Evolutionary conservation across 1,140 invertebrate species (phyloP).

Genomic region (Drosophila nikananu): DNA sequence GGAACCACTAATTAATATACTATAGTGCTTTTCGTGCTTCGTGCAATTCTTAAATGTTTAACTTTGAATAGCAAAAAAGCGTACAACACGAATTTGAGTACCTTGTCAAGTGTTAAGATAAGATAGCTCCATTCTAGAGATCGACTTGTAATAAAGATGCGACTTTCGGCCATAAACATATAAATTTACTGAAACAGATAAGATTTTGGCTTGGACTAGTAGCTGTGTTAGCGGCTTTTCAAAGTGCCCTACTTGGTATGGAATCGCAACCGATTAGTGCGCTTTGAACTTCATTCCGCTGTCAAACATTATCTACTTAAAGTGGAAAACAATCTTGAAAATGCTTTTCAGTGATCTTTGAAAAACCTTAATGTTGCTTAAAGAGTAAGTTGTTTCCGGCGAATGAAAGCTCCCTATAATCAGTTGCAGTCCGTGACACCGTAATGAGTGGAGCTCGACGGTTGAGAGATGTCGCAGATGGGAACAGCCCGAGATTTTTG

Average conservation of each 20-base stretch:
- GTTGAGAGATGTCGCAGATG: slow-evolving; percentile 44
- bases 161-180: too few species aligned
- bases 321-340: neutral
- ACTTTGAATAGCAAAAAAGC: neutral
- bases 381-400: neutral
- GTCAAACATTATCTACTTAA: neutral
- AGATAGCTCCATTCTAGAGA: too few species aligned
- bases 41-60: neutral
- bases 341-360: neutral
- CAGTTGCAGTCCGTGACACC: slow-evolving; percentile 53
- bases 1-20: neutral
- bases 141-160: too few species aligned
- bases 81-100: neutral
- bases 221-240: neutral
- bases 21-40: neutral
- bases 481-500: slow-evolving; percentile 50
- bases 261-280: neutral
- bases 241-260: neutral
- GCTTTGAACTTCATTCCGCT: neutral
- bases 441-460: slow-evolving; percentile 44
- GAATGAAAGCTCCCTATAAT: neutral
- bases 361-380: too few species aligned
- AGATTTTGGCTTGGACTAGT: neutral
- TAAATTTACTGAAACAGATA: neutral
- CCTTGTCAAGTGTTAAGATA: too few species aligned